Evolutionary conservation across 2,113 vertebrate genomes (phyloP), one percentile per base, ranked within the genome.

Genomic region (Diglossa brunneiventris): DNA sequence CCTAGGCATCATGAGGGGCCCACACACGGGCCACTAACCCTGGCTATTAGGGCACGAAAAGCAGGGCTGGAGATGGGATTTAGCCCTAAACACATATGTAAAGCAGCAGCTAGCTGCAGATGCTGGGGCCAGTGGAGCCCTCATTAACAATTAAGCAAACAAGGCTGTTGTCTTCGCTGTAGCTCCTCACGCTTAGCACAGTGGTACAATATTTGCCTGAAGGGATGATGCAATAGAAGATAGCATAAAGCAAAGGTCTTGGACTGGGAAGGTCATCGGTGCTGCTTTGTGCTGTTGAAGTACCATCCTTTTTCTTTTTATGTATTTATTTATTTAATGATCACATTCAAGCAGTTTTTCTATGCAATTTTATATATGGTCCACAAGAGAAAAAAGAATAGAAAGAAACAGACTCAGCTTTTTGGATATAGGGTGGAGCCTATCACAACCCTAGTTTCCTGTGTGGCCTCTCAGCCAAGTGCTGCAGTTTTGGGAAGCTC

Each of bases 1-100:
- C 37, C 1, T 1, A 4, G 20, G 55, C 6, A 2, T 42, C 8
- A 0, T 7, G 2, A 12, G 18, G 19, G 9, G 1, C 10, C 30
- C 39, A 35, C 23, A 39, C 6, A 2, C 19, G 56, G 76, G 37
- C 20, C 27, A 33, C 53, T 16, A 49, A 52, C 58, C 53, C 44
- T 16, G 41, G 26, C 10, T 46, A 4, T 64, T 55, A 49, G 44
- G 41, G 67, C 73, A 30, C 7, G 14, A 63, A 58, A 68, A 70
- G 37, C 26, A 72, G 0, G 0, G 44, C 19, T 49, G 0, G 2
- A 61, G 47, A 67, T 72, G n/a, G 33, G 24, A 42, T 80, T 83
- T 84, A 42, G 59, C 46, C 53, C 55, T 69, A 53, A 68, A 49
- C n/a, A 10, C 41, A 6, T 41, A 7, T 3, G 27, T 28, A 26